phyloP scores from a whole-genome alignment of 2,113 vertebrate species.

The Tychaedon coryphoeus region DNA sequence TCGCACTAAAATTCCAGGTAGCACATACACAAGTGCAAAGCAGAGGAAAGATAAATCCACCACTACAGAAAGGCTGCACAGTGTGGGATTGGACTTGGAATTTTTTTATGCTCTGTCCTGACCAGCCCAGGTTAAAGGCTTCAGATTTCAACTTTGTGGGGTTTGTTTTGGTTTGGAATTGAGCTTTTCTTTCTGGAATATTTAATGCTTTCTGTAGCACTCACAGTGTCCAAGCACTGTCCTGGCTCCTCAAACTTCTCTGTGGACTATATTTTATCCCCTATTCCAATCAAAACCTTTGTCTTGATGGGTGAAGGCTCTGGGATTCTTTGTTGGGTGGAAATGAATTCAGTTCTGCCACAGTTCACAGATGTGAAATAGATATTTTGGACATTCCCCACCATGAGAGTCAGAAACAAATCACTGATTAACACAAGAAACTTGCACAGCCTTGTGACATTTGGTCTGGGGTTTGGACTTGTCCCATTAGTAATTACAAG shows the following conservation, averaged over 20 bases:
- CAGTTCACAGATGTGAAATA: not conserved
- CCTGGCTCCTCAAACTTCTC: not conserved
- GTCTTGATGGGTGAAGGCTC: not conserved
- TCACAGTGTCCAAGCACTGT: not conserved
- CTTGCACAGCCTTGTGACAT: not conserved
- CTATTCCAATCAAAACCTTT: not conserved
- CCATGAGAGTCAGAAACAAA: not conserved
- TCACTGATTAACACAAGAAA: not conserved
- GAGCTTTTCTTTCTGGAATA: not conserved
- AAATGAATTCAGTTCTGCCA: not conserved
- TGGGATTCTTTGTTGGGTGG: not conserved
- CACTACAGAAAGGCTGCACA: not conserved
- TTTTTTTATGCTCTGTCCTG: not conserved
- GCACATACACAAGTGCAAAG: not conserved
- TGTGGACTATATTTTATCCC: not conserved
- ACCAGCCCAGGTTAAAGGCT: not conserved
- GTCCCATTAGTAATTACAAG: not conserved
- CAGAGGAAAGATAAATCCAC: not conserved
- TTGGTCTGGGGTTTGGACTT: not conserved
- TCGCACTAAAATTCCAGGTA: constrained; percentile 48
- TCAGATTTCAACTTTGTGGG: not conserved
- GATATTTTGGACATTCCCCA: not conserved
- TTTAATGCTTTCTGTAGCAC: not conserved
- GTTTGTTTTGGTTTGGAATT: not conserved
- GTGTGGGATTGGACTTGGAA: not conserved